Conservation (phyloP, 2,797 vertebrate genomes). For the Lagodon rhomboides region DNA sequence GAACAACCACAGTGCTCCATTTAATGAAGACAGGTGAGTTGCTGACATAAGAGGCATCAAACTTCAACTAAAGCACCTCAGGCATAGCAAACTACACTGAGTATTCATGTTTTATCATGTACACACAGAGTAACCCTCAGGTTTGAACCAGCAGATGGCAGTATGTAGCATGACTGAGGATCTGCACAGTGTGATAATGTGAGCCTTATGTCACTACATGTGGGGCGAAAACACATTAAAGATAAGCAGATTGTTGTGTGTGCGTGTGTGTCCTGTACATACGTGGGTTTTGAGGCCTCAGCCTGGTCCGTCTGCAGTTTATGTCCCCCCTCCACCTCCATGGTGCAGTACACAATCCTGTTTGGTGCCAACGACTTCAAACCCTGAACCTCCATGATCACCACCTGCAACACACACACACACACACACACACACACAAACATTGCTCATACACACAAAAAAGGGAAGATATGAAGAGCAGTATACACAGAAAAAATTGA, state of each 20-base stretch:
- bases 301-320: slow-evolving; percentile 98
- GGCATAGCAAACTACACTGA: background rate
- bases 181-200: background rate
- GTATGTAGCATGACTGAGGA: background rate
- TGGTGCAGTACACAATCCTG: slow-evolving; percentile 98
- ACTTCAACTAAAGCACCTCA: background rate
- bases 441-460: background rate
- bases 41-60: too few species aligned
- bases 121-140: background rate
- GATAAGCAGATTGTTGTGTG: background rate
- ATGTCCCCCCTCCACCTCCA: slow-evolving; percentile 98
- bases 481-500: background rate
- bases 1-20: too few species aligned
- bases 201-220: background rate
- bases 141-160: slow-evolving; percentile 20
- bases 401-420: slow-evolving; percentile 86
- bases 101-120: background rate
- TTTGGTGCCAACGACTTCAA: slow-evolving; percentile 96
- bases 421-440: background rate
- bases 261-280: slow-evolving; percentile 36
- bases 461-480: too few species aligned
- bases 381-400: slow-evolving; percentile 98
- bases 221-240: background rate
- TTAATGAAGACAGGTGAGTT: too few species aligned
- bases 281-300: slow-evolving; percentile 97